Percentiles rank a stretch among this genome's conserved stretches.
These are phyloP conservation scores for Abrostola tripartita DNA, from an alignment of 2,888 invertebrate species.

Conservation along the genomic window DNA sequence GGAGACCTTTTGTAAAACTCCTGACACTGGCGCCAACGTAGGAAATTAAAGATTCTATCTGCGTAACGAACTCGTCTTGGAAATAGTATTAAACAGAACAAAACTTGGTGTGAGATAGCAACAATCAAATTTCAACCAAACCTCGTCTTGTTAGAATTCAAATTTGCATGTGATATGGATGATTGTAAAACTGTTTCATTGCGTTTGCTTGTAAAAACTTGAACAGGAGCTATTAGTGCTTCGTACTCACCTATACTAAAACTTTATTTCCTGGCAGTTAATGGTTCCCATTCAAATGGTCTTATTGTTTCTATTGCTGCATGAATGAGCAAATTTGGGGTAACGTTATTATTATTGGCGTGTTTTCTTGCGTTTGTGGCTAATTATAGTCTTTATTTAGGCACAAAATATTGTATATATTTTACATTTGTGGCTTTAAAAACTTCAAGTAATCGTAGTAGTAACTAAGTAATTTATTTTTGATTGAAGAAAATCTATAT, in stretches of 20 bases:
- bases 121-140: constrained; percentile 49
- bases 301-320: constrained; percentile 1
- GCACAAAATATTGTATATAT: no score
- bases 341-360: not conserved
- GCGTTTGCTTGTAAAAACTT: constrained; percentile 43
- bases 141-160: not conserved
- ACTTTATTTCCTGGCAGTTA: constrained; percentile 34
- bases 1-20: constrained; percentile 65
- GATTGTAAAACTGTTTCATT: constrained; percentile 43
- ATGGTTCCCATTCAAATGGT: constrained; percentile 11
- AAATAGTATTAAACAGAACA: constrained; percentile 69
- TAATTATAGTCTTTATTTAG: no score
- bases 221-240: constrained; percentile 49
- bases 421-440: no score
- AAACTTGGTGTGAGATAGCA: constrained; percentile 57
- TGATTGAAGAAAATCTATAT: no score
- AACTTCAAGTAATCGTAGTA: no score
- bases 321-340: not conserved
- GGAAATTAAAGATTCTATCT: constrained; percentile 87
- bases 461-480: no score
- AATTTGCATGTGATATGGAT: not conserved
- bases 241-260: constrained; percentile 43
- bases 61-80: constrained; percentile 74
- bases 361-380: no score
- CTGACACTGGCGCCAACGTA: constrained; percentile 70